Evolutionary conservation across 2,797 vertebrate genomes (phyloP).

Genomic region (Hyperoplus immaculatus): DNA sequence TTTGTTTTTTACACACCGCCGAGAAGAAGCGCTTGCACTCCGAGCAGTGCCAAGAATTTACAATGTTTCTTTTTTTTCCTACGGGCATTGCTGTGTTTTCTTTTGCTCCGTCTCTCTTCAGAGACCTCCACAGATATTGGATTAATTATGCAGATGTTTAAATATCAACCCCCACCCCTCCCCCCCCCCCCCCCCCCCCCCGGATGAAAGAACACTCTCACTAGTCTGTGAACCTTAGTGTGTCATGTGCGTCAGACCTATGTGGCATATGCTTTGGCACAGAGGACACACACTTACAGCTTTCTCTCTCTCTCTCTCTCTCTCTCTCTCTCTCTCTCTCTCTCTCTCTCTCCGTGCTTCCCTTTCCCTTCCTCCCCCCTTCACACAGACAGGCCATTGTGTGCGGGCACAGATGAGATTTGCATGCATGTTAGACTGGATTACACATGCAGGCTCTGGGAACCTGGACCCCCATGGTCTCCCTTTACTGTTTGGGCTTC

Average conservation of each 20-base stretch:
- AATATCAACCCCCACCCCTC: slow-evolving; percentile 71
- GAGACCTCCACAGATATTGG: slow-evolving; percentile 68
- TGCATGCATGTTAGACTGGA: slow-evolving; percentile 88
- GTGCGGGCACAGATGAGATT: slow-evolving; percentile 86
- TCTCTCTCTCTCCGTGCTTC: slow-evolving; percentile 6
- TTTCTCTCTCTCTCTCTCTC: slow-evolving; percentile 27
- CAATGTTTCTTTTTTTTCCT: slow-evolving; percentile 65
- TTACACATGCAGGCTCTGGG: slow-evolving; percentile 86
- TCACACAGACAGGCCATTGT: slow-evolving; percentile 85
- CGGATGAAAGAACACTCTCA: slow-evolving; percentile 51
- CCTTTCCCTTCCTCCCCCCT: slow-evolving; percentile 42
- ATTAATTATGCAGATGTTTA: slow-evolving; percentile 80
- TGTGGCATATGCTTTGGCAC: slow-evolving; percentile 52
- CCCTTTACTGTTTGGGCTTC: slow-evolving; percentile 53
- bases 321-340: background rate
- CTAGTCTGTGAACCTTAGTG: slow-evolving; percentile 62
- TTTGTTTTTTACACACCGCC: slow-evolving; percentile 71
- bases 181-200: no score
- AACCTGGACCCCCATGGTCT: slow-evolving; percentile 83
- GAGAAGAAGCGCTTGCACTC: slow-evolving; percentile 62
- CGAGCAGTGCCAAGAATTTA: slow-evolving; percentile 72
- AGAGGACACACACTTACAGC: slow-evolving; percentile 61
- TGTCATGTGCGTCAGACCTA: slow-evolving; percentile 49
- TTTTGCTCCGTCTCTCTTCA: slow-evolving; percentile 26
- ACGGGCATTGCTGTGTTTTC: slow-evolving; percentile 42